A percentile compares a stretch with the other conserved stretches of the same genome.
Conservation (phyloP, 2,797 vertebrate species). For the Harpagifer antarcticus region DNA sequence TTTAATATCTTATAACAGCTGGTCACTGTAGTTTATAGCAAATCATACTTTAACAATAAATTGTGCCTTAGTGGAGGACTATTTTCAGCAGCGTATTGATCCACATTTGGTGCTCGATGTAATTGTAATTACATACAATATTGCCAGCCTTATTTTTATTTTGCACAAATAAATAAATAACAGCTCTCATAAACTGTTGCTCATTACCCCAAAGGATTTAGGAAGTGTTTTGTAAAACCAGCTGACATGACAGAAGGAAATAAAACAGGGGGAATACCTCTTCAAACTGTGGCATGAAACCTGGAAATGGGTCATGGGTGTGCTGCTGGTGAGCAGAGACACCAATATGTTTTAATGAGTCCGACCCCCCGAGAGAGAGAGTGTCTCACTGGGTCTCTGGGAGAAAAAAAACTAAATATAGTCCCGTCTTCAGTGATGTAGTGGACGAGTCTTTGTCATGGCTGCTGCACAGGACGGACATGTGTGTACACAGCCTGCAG, state of each 20-base stretch:
- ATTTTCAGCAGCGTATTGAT: too few species aligned
- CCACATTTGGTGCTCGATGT: too few species aligned
- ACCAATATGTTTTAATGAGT: too few species aligned
- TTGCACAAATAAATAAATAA: too few species aligned
- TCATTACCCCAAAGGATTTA: neutral
- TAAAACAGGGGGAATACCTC: neutral
- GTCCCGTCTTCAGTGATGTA: neutral
- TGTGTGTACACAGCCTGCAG: conserved; percentile 14
- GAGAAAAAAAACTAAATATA: neutral
- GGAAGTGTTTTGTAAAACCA: neutral
- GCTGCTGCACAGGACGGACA: conserved; percentile 1
- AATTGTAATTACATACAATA: too few species aligned
- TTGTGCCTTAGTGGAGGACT: too few species aligned
- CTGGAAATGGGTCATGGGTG: conserved; percentile 38
- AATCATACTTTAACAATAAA: too few species aligned
- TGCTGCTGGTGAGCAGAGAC: too few species aligned
- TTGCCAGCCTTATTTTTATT: too few species aligned
- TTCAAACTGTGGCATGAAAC: conserved; percentile 5
- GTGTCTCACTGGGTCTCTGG: neutral
- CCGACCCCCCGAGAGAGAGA: too few species aligned
- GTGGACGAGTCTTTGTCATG: conserved; percentile 8
- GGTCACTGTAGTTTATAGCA: too few species aligned
- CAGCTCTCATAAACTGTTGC: neutral
- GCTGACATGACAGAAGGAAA: neutral
- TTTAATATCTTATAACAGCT: too few species aligned